These are phyloP conservation scores for Noctua comes DNA, from an alignment of 2,888 invertebrate genomes.

Conservation along the genomic window DNA sequence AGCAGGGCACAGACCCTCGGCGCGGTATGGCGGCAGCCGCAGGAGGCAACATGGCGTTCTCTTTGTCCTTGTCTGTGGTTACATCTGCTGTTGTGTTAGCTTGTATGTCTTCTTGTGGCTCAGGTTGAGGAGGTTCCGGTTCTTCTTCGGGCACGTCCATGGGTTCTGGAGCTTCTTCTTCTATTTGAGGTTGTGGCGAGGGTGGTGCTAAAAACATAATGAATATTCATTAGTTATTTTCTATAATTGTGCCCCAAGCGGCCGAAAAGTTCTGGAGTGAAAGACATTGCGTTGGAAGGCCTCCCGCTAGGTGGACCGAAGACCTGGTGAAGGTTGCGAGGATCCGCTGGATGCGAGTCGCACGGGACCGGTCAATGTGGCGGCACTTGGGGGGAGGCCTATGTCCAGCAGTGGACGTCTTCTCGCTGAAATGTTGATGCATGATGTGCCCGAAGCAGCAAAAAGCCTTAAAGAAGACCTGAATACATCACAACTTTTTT, in stretches of 20 bases:
- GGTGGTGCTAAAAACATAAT: slow-evolving; percentile 70
- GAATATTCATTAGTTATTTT: background rate
- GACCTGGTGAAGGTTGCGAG: too few species aligned
- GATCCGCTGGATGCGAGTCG: too few species aligned
- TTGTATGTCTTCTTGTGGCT: slow-evolving; percentile 15
- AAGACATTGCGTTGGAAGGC: too few species aligned
- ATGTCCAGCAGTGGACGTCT: too few species aligned
- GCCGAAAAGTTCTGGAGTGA: too few species aligned
- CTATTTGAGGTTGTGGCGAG: slow-evolving; percentile 66
- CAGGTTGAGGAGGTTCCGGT: slow-evolving; percentile 1
- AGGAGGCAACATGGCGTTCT: slow-evolving; percentile 82
- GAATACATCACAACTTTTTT: background rate
- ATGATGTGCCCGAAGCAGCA: too few species aligned
- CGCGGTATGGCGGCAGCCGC: slow-evolving; percentile 61
- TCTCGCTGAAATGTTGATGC: too few species aligned
- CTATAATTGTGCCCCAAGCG: too few species aligned
- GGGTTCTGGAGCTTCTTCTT: slow-evolving; percentile 46
- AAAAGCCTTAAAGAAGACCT: too few species aligned
- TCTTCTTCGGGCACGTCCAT: slow-evolving; percentile 7
- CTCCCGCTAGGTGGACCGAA: too few species aligned
- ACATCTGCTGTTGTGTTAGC: slow-evolving; percentile 40
- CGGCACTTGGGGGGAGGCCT: too few species aligned
- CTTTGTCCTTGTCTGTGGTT: slow-evolving; percentile 78
- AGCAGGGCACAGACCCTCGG: slow-evolving; percentile 68
- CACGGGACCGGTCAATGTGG: too few species aligned